phyloP scores from a whole-genome alignment of 2,888 invertebrate genomes.

The Chymomyza caudatula region DNA sequence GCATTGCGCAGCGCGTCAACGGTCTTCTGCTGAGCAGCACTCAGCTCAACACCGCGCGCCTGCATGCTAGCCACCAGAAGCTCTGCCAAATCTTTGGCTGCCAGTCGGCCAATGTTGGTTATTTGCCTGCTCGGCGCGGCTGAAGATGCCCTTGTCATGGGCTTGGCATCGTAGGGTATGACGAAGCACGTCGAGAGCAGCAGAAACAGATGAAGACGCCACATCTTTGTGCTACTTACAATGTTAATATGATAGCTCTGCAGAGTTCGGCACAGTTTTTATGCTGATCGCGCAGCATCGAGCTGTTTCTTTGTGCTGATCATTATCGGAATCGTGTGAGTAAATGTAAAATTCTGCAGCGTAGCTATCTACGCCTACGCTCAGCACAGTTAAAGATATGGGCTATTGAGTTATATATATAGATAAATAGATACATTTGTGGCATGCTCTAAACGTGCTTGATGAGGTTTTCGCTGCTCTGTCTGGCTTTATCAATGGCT shows the following conservation, averaged over 20 bases:
- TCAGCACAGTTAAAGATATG: background rate
- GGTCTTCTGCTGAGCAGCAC: conserved; percentile 29
- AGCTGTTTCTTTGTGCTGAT: conserved; percentile 22
- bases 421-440: conserved; percentile 8
- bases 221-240: conserved; percentile 30
- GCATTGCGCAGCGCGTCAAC: conserved; percentile 33
- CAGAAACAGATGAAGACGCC: conserved; percentile 60
- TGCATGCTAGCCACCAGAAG: conserved; percentile 58
- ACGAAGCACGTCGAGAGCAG: conserved; percentile 58
- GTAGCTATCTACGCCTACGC: background rate
- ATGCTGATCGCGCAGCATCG: background rate
- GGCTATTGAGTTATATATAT: too few relatives aligned
- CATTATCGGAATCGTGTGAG: conserved; percentile 27
- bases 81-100: conserved; percentile 59
- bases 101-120: conserved; percentile 42
- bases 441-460: conserved; percentile 59
- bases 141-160: conserved; percentile 16
- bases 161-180: conserved; percentile 55
- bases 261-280: background rate
- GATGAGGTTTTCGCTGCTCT: background rate
- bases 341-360: conserved; percentile 8
- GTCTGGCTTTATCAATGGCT: background rate
- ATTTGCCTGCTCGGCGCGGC: background rate
- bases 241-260: background rate
- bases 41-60: conserved; percentile 41